Percentiles rank a stretch among this genome's conserved stretches.
phyloP scores from a whole-genome alignment of 1,140 invertebrate genomes.

The Pseudomyrmex concolor region DNA sequence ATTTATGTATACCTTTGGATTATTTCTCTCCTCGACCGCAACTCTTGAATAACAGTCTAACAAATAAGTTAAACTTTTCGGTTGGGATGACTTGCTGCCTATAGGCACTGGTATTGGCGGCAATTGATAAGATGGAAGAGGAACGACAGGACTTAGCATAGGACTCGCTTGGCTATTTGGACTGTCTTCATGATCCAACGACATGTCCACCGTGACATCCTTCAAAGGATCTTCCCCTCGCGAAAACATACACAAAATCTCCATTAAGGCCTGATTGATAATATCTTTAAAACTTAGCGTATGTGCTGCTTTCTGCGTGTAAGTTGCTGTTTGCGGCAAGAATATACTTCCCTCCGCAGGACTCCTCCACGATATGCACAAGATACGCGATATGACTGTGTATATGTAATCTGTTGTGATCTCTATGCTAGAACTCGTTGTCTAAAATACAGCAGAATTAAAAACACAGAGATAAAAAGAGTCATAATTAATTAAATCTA shows the following conservation, averaged over 20 bases:
- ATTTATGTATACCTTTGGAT: conserved; percentile 88
- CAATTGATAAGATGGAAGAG: conserved; percentile 70
- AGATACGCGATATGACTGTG: conserved; percentile 87
- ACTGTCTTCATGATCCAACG: conserved; percentile 84
- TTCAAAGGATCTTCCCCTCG: conserved; percentile 87
- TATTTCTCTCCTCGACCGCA: conserved; percentile 88
- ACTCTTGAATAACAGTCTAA: conserved; percentile 89
- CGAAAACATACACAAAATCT: conserved; percentile 88
- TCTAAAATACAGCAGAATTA: conserved; percentile 75
- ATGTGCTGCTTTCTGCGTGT: conserved; percentile 81
- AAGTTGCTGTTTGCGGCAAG: conserved; percentile 87
- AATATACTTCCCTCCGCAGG: conserved; percentile 87
- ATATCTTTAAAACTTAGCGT: conserved; percentile 86
- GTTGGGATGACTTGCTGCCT: conserved; percentile 82
- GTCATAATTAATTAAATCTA: not conserved
- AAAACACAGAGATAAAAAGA: not conserved
- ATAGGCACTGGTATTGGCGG: conserved; percentile 69
- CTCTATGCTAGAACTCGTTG: conserved; percentile 86
- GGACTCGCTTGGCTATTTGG: conserved; percentile 81
- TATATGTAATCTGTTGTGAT: conserved; percentile 88
- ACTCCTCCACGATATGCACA: conserved; percentile 89
- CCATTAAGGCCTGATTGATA: conserved; percentile 88
- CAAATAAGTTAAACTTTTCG: conserved; percentile 86
- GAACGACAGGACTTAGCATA: conserved; percentile 74
- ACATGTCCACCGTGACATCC: conserved; percentile 83